phyloP scores from a whole-genome alignment of 2,797 vertebrate species.

The Perodicticus potto region DNA sequence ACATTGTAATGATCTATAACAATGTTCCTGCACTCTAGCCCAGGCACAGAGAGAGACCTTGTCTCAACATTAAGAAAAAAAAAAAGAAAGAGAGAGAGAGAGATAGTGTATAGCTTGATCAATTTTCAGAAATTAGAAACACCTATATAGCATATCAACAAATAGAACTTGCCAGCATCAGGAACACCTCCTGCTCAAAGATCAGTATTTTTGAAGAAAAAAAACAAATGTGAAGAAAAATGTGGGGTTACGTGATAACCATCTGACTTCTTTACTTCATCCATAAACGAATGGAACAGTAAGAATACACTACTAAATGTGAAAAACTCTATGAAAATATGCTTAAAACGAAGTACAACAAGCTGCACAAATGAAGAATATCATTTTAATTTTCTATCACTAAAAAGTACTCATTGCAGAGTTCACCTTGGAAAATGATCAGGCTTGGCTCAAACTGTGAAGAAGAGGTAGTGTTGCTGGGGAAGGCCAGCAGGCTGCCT shows the following conservation, averaged over 20 bases:
- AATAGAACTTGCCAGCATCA: not conserved
- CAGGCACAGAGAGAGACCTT: too few relatives aligned
- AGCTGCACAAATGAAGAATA: not conserved
- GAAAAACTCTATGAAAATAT: not conserved
- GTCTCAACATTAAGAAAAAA: too few relatives aligned
- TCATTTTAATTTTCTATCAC: slow-evolving; percentile 54
- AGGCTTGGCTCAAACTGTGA: not conserved
- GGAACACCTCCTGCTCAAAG: not conserved
- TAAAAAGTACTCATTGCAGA: slow-evolving; percentile 44
- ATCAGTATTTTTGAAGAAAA: not conserved
- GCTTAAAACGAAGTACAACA: not conserved
- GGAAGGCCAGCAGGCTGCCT: slow-evolving; percentile 5
- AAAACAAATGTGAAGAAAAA: not conserved
- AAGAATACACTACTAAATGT: not conserved
- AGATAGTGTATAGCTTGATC: not conserved
- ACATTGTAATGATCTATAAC: not conserved
- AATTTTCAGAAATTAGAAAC: not conserved
- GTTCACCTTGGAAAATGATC: slow-evolving; percentile 53
- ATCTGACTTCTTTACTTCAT: slow-evolving; percentile 25
- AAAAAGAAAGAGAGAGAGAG: too few relatives aligned
- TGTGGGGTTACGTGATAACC: not conserved
- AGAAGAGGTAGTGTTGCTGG: not conserved
- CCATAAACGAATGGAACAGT: slow-evolving; percentile 3
- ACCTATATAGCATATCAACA: not conserved
- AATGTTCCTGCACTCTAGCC: not conserved